These are phyloP conservation scores for Melanogrammus aeglefinus DNA, from an alignment of 2,797 vertebrate genomes.

Conservation along the genomic window DNA sequence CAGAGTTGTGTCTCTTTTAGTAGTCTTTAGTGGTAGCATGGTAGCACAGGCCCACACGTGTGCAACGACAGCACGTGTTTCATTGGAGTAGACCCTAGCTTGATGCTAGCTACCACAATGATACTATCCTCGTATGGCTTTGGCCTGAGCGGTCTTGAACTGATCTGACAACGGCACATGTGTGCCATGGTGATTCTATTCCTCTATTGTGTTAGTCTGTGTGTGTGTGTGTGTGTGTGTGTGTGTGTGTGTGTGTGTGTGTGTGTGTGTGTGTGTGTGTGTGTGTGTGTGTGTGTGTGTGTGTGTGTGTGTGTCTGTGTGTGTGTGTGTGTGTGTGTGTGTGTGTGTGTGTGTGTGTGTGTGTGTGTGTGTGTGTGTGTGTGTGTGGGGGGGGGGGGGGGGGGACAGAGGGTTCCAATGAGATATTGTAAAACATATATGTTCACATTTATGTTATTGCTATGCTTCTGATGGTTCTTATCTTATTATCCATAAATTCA, in stretches of 20 bases:
- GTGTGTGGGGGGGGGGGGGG: no score
- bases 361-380: no score
- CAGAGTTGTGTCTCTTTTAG: background rate
- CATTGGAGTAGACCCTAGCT: slow-evolving; percentile 29
- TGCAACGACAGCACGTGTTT: slow-evolving; percentile 21
- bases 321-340: no score
- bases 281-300: no score
- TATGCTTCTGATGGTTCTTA: background rate
- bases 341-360: no score
- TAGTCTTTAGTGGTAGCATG: background rate
- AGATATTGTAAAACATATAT: background rate
- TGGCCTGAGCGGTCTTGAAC: background rate
- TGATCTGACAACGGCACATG: no score
- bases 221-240: no score
- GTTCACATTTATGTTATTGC: background rate
- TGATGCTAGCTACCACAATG: slow-evolving; percentile 19
- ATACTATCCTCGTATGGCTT: background rate
- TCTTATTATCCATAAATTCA: background rate
- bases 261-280: slow-evolving; percentile 2
- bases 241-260: no score
- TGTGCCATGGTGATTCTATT: no score
- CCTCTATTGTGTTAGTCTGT: no score
- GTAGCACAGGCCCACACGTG: slow-evolving; percentile 29
- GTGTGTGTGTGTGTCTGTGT: no score
- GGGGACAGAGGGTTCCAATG: no score